These are phyloP conservation scores for Myodes glareolus DNA, from an alignment of 2,113 vertebrate genomes.

Conservation along the genomic window DNA sequence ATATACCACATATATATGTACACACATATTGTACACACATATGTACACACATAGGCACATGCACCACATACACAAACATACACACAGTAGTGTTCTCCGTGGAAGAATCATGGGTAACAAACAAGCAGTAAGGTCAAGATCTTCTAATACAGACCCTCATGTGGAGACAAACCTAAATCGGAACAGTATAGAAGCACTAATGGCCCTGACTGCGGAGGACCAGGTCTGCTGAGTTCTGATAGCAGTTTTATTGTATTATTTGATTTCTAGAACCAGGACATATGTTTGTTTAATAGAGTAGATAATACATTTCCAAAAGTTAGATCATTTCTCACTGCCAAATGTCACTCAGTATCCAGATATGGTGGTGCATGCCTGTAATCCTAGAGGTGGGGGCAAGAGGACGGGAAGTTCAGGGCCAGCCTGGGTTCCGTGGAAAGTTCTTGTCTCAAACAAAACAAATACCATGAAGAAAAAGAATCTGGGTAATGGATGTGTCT, in stretches of 20 bases:
- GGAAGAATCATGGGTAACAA: not conserved
- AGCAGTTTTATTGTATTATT: not conserved
- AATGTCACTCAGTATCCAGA: not conserved
- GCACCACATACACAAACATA: not conserved
- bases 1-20: not conserved
- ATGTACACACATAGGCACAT: not conserved
- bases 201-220: not conserved
- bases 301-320: not conserved
- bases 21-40: not conserved
- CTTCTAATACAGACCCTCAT: not conserved
- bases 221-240: not conserved
- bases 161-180: not conserved
- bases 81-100: not conserved
- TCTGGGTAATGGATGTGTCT: not conserved
- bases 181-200: not conserved
- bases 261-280: not conserved
- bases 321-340: not conserved
- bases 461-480: not conserved
- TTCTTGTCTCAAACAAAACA: not conserved
- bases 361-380: not conserved
- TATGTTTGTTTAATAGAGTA: not conserved
- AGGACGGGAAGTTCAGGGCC: not conserved
- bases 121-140: not conserved
- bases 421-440: not conserved
- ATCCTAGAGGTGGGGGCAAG: not conserved